Evolutionary conservation across 2,113 vertebrate genomes (phyloP).

Genomic region (Blennius ocellaris): DNA sequence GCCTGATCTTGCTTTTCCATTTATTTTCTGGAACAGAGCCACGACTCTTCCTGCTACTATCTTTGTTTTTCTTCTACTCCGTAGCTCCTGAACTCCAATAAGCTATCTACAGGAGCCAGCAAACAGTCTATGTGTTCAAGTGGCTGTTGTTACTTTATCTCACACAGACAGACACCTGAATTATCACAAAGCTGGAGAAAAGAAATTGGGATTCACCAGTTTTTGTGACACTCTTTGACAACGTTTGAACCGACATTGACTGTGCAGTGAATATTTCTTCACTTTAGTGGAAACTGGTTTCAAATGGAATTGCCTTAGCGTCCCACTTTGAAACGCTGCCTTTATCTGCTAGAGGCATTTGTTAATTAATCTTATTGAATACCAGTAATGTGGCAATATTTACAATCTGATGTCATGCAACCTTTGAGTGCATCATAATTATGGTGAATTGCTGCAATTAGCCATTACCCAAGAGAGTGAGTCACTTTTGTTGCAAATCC

Average conservation of each 20-base stretch:
- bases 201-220: not conserved
- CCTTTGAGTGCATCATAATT: not conserved
- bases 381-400: not conserved
- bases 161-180: not conserved
- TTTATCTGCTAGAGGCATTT: not conserved
- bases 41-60: no score
- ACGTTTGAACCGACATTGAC: not conserved
- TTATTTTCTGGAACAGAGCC: no score
- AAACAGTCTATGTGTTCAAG: not conserved
- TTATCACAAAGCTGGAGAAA: not conserved
- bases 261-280: not conserved
- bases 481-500: not conserved
- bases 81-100: no score
- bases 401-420: not conserved
- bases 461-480: not conserved
- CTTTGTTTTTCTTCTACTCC: no score
- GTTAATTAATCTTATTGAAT: not conserved
- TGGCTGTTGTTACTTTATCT: not conserved
- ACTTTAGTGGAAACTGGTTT: not conserved
- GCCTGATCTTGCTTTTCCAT: no score
- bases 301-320: no score
- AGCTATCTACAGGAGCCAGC: not conserved
- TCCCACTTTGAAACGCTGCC: no score
- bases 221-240: not conserved
- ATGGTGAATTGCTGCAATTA: constrained; percentile 9